Evolutionary conservation across 2,113 vertebrate species (phyloP).

Genomic region (Leptocoma aspasia): DNA sequence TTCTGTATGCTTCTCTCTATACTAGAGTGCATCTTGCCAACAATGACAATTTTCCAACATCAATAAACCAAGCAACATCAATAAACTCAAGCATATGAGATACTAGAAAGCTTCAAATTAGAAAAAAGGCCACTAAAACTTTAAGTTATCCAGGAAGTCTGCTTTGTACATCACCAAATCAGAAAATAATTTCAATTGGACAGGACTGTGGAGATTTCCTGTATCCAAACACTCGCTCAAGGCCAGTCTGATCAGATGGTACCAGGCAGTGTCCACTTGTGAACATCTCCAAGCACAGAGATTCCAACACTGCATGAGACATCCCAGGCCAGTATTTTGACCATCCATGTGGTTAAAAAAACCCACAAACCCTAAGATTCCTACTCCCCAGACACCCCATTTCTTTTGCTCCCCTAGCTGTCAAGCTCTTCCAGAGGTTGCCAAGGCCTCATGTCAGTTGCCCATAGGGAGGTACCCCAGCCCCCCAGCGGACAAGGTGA

Average conservation of each 20-base stretch:
- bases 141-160: neutral
- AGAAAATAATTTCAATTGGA: neutral
- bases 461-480: neutral
- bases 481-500: neutral
- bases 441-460: fast-evolving
- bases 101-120: neutral
- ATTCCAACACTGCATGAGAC: fast-evolving
- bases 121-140: neutral
- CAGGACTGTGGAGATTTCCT: neutral
- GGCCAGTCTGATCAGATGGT: neutral
- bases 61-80: neutral
- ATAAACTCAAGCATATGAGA: neutral
- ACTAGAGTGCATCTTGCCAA: neutral
- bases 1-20: neutral
- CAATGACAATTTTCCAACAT: neutral
- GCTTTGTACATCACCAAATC: neutral
- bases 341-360: neutral
- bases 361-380: fast-evolving
- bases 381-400: neutral
- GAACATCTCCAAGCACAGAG: neutral
- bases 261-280: fast-evolving
- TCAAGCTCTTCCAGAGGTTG: neutral
- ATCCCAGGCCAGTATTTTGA: neutral
- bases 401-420: neutral
- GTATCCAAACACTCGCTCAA: neutral